Percentiles rank a stretch among this genome's conserved stretches.
These are phyloP conservation scores for Chiloscyllium plagiosum DNA, from an alignment of 2,113 vertebrate species.

Conservation along the genomic window DNA sequence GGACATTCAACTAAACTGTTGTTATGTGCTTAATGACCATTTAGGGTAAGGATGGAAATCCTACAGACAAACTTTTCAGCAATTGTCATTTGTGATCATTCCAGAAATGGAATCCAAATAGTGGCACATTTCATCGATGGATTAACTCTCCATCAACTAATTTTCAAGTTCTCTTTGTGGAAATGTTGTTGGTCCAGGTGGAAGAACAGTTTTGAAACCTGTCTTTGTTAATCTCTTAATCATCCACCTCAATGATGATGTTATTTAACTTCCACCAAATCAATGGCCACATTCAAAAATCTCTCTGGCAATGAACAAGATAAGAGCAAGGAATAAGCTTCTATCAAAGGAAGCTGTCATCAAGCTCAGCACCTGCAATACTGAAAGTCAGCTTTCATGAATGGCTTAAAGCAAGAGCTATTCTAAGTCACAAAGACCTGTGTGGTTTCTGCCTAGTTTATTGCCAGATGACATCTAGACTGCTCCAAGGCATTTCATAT, in stretches of 20 bases:
- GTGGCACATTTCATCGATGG: not conserved
- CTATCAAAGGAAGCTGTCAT: too few relatives aligned
- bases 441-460: not conserved
- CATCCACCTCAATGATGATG: not conserved
- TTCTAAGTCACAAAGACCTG: too few relatives aligned
- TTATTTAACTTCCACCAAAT: not conserved
- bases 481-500: too few relatives aligned
- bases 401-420: too few relatives aligned
- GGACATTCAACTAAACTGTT: not conserved
- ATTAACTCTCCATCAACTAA: not conserved
- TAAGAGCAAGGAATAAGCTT: not conserved
- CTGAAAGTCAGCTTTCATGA: not conserved
- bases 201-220: not conserved
- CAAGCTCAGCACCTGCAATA: not conserved
- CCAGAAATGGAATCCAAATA: not conserved
- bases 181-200: not conserved
- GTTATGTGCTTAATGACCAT: not conserved
- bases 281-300: not conserved
- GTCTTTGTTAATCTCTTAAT: not conserved
- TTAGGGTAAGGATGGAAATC: not conserved
- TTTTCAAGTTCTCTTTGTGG: not conserved
- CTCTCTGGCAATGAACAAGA: not conserved
- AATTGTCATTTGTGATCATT: not conserved
- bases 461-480: not conserved
- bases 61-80: not conserved